Conservation (phyloP, 1,140 invertebrate genomes). For the Phthorimaea operculella region DNA sequence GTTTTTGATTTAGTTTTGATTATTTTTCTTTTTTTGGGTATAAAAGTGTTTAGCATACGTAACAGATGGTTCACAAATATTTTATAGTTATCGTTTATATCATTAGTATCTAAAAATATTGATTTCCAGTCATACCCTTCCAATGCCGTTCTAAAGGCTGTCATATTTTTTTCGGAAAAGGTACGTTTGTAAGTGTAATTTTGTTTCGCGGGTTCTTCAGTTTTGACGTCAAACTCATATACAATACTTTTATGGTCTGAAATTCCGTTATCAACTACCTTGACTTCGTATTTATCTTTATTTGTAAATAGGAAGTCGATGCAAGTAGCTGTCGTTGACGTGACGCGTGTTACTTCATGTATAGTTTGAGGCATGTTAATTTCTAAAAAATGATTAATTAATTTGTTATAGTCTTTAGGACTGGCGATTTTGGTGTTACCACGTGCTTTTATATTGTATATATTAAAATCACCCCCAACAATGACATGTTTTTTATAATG, state of each 20-base stretch:
- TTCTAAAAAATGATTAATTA: neutral
- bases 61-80: neutral
- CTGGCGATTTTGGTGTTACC: no score
- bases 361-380: neutral
- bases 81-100: slow-evolving; percentile 1
- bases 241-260: neutral
- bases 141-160: neutral
- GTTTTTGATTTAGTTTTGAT: no score
- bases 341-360: neutral
- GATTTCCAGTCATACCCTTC: neutral
- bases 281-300: neutral
- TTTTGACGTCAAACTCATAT: neutral
- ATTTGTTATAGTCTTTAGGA: neutral
- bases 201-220: no score
- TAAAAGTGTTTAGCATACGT: no score
- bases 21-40: no score
- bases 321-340: neutral
- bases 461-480: neutral
- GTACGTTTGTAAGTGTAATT: no score
- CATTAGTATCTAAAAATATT: neutral
- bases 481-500: neutral
- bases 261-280: neutral
- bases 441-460: neutral
- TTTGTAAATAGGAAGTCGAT: slow-evolving; percentile 1
- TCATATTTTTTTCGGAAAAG: neutral